These are phyloP conservation scores for Dasyurus viverrinus DNA, from an alignment of 2,113 vertebrate genomes.

Conservation along the genomic window DNA sequence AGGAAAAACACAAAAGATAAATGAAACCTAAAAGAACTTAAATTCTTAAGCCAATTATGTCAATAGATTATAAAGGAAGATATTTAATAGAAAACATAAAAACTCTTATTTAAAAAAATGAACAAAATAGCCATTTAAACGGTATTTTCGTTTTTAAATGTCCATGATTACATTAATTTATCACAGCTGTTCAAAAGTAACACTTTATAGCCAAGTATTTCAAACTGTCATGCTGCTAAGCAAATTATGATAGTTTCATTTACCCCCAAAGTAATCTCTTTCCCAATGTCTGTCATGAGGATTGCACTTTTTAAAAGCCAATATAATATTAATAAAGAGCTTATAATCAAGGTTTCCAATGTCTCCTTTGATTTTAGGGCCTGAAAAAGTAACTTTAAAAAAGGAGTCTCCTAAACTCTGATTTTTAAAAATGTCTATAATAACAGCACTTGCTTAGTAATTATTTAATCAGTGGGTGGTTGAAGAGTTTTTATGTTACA, in stretches of 20 bases:
- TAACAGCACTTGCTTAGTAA: conserved; percentile 25
- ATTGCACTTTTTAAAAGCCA: not conserved
- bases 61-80: not conserved
- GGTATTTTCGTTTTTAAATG: not conserved
- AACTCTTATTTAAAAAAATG: not conserved
- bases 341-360: conserved; percentile 2
- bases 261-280: not conserved
- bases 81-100: not conserved
- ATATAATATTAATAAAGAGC: not conserved
- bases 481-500: conserved; percentile 70
- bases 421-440: conserved; percentile 28
- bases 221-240: conserved; percentile 36
- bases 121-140: not conserved
- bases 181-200: not conserved
- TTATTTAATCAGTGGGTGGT: conserved; percentile 68
- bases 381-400: conserved; percentile 1
- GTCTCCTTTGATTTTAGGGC: conserved; percentile 18
- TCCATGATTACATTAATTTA: not conserved
- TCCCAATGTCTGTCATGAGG: conserved; percentile 29
- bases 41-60: not conserved
- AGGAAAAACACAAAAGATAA: too few relatives aligned
- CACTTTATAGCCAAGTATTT: conserved; percentile 40
- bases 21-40: too few relatives aligned
- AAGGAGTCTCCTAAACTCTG: conserved; percentile 49
- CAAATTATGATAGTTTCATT: conserved; percentile 39